Percentiles rank a stretch among this genome's conserved stretches.
Evolutionary conservation across 2,113 vertebrate species (phyloP).

Genomic region (Prionailurus bengalensis): DNA sequence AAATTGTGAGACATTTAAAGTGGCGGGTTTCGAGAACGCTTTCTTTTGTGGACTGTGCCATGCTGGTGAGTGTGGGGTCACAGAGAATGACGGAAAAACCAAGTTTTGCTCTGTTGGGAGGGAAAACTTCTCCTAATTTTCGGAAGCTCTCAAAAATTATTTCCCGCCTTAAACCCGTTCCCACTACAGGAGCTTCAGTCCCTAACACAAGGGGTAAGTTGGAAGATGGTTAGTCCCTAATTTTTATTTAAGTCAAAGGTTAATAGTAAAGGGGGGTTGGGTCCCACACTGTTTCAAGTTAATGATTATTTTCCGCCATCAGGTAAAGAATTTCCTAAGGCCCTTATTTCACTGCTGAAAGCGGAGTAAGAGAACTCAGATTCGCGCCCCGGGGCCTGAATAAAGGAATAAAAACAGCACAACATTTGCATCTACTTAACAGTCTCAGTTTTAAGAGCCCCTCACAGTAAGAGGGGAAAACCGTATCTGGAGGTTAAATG

Average conservation of each 20-base stretch:
- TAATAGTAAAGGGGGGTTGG: constrained; percentile 57
- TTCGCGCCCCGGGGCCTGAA: constrained; percentile 86
- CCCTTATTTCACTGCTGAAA: constrained; percentile 86
- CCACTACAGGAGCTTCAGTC: not conserved
- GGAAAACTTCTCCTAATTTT: constrained; percentile 53
- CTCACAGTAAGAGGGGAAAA: constrained; percentile 68
- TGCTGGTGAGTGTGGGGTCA: not conserved
- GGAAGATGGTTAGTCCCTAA: constrained; percentile 47
- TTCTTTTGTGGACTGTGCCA: not conserved
- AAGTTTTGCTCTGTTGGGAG: not conserved
- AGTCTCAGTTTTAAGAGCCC: constrained; percentile 84
- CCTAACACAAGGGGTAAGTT: not conserved
- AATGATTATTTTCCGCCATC: constrained; percentile 75
- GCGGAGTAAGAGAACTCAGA: constrained; percentile 86
- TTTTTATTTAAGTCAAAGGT: constrained; percentile 80
- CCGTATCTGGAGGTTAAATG: constrained; percentile 78
- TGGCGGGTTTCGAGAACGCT: not conserved
- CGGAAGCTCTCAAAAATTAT: not conserved
- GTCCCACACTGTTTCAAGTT: constrained; percentile 69
- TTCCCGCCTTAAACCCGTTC: not conserved
- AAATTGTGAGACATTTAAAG: not conserved
- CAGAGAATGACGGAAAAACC: not conserved
- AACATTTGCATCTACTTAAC: constrained; percentile 90
- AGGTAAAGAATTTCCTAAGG: constrained; percentile 84
- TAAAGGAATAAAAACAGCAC: constrained; percentile 89